Percentiles rank a stretch among this genome's conserved stretches.
Conservation (phyloP, 2,888 invertebrate genomes). For the Chloroclystis v-ata region DNA sequence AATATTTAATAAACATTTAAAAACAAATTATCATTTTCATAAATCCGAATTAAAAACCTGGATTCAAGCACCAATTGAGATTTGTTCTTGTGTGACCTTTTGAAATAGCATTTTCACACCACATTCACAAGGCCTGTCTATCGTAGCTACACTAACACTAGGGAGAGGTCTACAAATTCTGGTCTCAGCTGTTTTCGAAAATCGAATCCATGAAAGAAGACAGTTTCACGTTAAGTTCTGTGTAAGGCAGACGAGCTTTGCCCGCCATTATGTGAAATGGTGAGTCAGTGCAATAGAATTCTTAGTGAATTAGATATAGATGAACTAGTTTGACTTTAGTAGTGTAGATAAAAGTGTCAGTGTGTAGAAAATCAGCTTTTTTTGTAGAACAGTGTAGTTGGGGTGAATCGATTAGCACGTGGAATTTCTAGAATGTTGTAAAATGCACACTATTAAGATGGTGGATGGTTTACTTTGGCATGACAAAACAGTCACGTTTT, state of each 20-base stretch:
- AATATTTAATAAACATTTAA: neutral
- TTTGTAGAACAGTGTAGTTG: neutral
- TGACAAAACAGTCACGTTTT: neutral
- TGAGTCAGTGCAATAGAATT: neutral
- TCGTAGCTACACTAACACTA: too few relatives aligned
- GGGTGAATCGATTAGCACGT: neutral
- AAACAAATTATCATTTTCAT: neutral
- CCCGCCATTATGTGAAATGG: neutral
- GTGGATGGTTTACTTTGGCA: conserved; percentile 1
- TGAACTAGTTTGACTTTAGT: neutral
- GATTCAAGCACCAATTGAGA: neutral
- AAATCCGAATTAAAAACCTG: neutral
- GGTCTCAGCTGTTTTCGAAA: conserved; percentile 4
- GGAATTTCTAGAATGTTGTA: conserved; percentile 3
- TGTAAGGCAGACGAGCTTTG: neutral
- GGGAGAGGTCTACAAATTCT: neutral
- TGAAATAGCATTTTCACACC: neutral
- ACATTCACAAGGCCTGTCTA: neutral
- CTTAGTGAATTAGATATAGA: neutral
- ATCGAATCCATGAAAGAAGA: conserved; percentile 1
- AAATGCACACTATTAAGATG: neutral
- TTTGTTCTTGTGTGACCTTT: neutral
- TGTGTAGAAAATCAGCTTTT: neutral
- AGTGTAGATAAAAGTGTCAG: neutral
- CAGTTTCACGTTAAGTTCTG: neutral